These are phyloP conservation scores for Drosophila infuscata DNA, from an alignment of 2,888 invertebrate species.

Conservation along the genomic window DNA sequence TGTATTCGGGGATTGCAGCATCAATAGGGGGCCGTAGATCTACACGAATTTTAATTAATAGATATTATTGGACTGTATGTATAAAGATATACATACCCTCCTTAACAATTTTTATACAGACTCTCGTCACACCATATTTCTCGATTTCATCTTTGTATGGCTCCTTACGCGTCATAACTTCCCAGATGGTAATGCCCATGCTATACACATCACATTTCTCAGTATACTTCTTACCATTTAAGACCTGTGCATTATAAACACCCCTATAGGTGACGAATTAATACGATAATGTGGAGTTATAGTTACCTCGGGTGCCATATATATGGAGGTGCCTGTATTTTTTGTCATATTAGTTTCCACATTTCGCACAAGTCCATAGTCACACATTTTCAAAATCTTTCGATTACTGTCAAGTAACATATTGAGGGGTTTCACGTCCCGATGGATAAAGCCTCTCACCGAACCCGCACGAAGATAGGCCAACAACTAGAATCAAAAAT, in stretches of 20 bases:
- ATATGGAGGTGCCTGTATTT: not conserved
- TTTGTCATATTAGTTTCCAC: constrained; percentile 7
- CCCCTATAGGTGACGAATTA: not conserved
- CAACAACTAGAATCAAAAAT: not conserved
- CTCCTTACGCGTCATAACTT: constrained; percentile 5
- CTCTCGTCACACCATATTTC: accelerated
- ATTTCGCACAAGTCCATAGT: constrained; percentile 19
- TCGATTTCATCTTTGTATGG: not conserved
- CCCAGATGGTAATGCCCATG: constrained; percentile 30
- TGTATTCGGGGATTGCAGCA: not conserved
- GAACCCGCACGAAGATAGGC: not conserved
- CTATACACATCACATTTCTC: constrained; percentile 35
- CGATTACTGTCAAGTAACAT: constrained; percentile 1
- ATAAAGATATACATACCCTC: not conserved
- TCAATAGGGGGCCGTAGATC: not conserved
- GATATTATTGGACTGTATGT: not conserved
- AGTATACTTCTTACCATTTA: not conserved
- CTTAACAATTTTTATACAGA: accelerated
- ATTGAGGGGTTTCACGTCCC: constrained; percentile 32
- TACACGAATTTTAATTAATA: not conserved
- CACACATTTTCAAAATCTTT: constrained; percentile 8
- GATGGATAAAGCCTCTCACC: constrained; percentile 9
- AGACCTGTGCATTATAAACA: not conserved
- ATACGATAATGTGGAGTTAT: not conserved
- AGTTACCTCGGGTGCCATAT: constrained; percentile 34